Base-by-base conservation (phyloP, 2,113 vertebrate genomes). In the Hystrix cristata region DNA sequence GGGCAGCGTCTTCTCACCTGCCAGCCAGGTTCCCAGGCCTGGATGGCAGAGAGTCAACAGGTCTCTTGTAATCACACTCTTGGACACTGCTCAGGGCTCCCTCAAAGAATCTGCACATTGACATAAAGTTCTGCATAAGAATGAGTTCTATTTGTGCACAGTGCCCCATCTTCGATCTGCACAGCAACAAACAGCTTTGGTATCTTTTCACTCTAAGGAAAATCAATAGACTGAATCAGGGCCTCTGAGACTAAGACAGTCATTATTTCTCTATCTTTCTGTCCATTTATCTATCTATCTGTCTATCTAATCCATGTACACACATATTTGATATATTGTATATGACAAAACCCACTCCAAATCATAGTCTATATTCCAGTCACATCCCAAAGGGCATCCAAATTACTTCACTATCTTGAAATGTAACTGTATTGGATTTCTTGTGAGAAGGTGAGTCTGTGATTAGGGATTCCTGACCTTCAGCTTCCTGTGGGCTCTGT, bases 401-500 rank as follows among this genome's bases (percentile, higher is more conserved):
- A 8, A 53, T n/a, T 57, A 62, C 34, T 84, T 55, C 59, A 10
- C 46, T 48, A 25, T 59, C 34, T 87, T 91, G 57, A 55, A 62
- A 27, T 84, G 16, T 80, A 5, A 23, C 18, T 23, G 57, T 4
- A 29, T 16, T 43, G 51, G 43, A 19, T 76, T 51, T 69, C 19
- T 55, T n/a, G 65, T 16, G 60, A 87, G 19, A 55, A n/a, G n/a
- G 16, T 12, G 62, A 59, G 1, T 3, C 55, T 83, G 12, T 48
- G 46, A 48, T 9, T 21, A 48, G 57, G 13, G 11, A 7, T n/a
- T 27, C 7, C 9, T 15, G 10, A 5, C 11, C 21, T 18, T 7
- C 1, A 10, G 15, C 9, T 23, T 89, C 46, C 23, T 1, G 2
- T 4, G 48, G n/a, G 38, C 3, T 13, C 0, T 8, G 2, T 9